A percentile compares a stretch with the other conserved stretches of the same genome.
These are phyloP conservation scores for Ciconia stormi DNA, from an alignment of 2,113 vertebrate genomes.

Conservation along the genomic window DNA sequence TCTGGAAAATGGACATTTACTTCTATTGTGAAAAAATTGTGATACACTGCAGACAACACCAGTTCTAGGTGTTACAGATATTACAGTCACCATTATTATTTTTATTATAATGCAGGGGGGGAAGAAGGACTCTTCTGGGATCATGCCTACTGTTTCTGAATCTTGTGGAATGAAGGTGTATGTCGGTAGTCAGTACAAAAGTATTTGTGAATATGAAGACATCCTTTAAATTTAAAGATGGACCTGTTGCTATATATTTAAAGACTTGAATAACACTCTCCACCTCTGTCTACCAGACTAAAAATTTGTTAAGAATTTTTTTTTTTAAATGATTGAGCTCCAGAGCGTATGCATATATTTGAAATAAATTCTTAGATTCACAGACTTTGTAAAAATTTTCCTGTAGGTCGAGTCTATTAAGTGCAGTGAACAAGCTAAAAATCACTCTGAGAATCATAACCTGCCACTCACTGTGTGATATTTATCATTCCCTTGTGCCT, in stretches of 20 bases:
- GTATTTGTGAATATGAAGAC: not conserved
- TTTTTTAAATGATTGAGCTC: not conserved
- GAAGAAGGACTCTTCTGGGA: not conserved
- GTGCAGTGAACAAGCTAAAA: not conserved
- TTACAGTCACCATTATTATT: not conserved
- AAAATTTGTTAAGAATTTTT: not conserved
- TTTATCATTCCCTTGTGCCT: not conserved
- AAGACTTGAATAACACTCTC: not conserved
- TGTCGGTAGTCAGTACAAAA: not conserved
- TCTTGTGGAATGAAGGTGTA: not conserved
- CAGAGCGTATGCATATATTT: not conserved
- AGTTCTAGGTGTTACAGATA: not conserved
- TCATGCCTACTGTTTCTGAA: not conserved
- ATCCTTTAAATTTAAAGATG: not conserved
- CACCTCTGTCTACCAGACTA: not conserved
- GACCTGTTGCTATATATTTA: not conserved
- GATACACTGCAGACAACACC: not conserved
- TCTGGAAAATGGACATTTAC: not conserved
- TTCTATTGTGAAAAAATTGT: not conserved
- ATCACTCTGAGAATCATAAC: not conserved
- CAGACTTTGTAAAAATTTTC: not conserved
- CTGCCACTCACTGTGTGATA: not conserved
- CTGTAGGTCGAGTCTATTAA: not conserved
- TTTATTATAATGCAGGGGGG: not conserved
- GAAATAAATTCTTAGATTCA: not conserved